These are phyloP conservation scores for human DNA, from an alignment of 2,113 vertebrate species.

Conservation along the genomic window DNA sequence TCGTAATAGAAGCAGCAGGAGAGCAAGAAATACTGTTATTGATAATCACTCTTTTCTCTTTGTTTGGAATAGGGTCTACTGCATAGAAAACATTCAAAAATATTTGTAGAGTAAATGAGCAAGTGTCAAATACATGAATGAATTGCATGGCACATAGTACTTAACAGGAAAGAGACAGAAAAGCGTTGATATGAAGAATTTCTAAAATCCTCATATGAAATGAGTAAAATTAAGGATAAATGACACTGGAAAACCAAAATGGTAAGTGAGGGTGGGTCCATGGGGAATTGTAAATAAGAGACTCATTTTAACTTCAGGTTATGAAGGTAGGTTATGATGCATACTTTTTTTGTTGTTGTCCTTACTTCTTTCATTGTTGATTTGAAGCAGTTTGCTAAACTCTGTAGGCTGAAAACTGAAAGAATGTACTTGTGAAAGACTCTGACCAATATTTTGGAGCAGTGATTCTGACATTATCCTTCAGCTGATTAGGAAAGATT, in stretches of 20 bases:
- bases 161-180: neutral
- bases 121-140: neutral
- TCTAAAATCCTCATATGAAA: neutral
- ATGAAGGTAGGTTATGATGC: neutral
- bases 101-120: neutral
- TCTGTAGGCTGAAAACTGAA: neutral
- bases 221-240: neutral
- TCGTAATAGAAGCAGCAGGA: neutral
- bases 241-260: neutral
- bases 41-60: neutral
- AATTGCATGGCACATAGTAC: rapidly evolving
- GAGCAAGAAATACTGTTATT: neutral
- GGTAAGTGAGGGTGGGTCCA: rapidly evolving
- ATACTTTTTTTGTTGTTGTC: neutral
- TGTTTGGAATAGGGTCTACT: neutral
- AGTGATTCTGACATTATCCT: neutral
- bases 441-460: neutral
- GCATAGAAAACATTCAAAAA: neutral
- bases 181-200: neutral
- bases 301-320: neutral
- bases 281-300: neutral
- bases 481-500: neutral
- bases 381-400: neutral
- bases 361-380: neutral
- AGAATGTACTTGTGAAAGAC: neutral